Evolutionary conservation across 2,888 invertebrate genomes (phyloP), one percentile per base, ranked within the genome.

Genomic region (Lasioglossum villosulum): DNA sequence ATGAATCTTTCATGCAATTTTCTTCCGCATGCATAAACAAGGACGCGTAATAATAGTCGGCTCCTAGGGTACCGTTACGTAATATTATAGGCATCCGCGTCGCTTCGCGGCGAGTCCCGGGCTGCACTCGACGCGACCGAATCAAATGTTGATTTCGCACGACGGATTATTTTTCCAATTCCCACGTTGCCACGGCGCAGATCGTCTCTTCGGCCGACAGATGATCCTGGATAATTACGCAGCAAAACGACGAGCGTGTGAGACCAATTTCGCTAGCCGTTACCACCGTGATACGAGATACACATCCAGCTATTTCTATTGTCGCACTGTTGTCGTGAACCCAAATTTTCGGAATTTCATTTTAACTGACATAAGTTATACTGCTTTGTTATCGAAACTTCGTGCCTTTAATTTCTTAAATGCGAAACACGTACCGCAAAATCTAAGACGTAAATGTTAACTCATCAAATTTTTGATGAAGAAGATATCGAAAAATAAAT

Each of bases 1-100:
- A 87, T 88, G 87, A 90, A 90, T 90, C 83, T 89, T 90, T 86
- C 90, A 86, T 89, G 89, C 80, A 89, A 90, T 90, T 86, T 88
- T 82, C 90, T 78, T 74, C 70, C 77, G 90, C 83, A 86, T 87
- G 87, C 82, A 78, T 83, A 87, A 87, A 84, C 84, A 78, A 80
- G 76, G 71, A 56, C 75, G 74, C 59, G 77, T 81, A 52, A 80
- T 81, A 77, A 87, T 77, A 71, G 71, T 68, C 70, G 77, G 23
- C 70, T 72, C 16, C 39, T 45, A 19, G 39, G 45, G n/a, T 70
- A 70, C 48, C 59, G 56, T 76, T 76, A 70, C 71, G 59, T 71
- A 48, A 23, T 63, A 52, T 72, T 39, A 48, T 59, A 78, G 59
- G 56, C 76, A 37, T 68, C 14, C 68, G 16, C 10, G 10, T 12